phyloP scores from a whole-genome alignment of 2,113 vertebrate species.

The Paracanthobrama guichenoti region DNA sequence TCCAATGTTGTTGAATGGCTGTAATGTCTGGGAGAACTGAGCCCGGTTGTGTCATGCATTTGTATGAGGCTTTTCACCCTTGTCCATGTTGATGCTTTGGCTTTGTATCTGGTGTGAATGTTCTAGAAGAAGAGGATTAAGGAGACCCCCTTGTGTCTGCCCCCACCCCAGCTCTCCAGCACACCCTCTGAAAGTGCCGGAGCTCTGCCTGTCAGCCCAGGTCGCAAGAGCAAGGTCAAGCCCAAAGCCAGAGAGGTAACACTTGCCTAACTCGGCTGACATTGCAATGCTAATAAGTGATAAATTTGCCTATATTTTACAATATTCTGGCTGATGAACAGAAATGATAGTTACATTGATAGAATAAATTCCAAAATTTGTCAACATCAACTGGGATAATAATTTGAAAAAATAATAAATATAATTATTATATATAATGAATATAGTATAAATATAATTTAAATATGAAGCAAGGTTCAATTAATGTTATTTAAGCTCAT shows the following conservation, averaged over 20 bases:
- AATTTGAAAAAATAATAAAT: too few species aligned
- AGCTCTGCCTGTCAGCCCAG: slow-evolving; percentile 73
- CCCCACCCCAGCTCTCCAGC: slow-evolving; percentile 75
- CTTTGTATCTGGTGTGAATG: slow-evolving; percentile 45
- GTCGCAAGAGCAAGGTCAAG: slow-evolving; percentile 82
- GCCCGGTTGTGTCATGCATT: slow-evolving; percentile 13
- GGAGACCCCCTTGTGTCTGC: slow-evolving; percentile 76
- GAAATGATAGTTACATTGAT: neutral
- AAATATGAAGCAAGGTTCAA: too few species aligned
- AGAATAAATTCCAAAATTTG: neutral
- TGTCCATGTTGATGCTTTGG: slow-evolving; percentile 23
- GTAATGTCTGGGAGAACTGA: slow-evolving; percentile 19
- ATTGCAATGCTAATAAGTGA: neutral
- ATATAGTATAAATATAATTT: neutral
- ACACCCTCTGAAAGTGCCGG: slow-evolving; percentile 75
- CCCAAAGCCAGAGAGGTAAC: slow-evolving; percentile 85
- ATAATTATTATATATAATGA: too few species aligned
- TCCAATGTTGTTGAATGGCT: slow-evolving; percentile 31
- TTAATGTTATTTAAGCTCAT: neutral
- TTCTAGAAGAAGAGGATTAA: slow-evolving; percentile 89
- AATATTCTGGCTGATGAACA: neutral
- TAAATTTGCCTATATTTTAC: neutral
- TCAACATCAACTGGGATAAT: neutral
- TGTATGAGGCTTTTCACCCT: slow-evolving; percentile 21
- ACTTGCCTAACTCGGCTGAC: neutral